Percentiles rank a stretch among this genome's conserved stretches.
Evolutionary conservation across 1,140 invertebrate species (phyloP).

Genomic region (Meteorus sp.): DNA sequence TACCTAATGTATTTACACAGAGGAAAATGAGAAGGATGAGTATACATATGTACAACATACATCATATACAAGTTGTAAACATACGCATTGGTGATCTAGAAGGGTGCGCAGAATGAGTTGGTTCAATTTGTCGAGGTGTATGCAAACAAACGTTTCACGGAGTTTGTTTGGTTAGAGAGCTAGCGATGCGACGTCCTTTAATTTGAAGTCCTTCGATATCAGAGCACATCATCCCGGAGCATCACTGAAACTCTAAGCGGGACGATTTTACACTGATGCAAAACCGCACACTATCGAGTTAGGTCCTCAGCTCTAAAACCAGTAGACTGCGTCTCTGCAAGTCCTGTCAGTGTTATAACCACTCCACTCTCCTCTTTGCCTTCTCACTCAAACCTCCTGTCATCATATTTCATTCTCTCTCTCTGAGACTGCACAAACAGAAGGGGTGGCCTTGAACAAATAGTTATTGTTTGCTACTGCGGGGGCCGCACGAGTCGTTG

Average conservation of each 20-base stretch:
- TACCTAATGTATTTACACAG: too few relatives aligned
- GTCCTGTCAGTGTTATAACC: too few relatives aligned
- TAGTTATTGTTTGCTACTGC: constrained; percentile 52
- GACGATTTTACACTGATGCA: too few relatives aligned
- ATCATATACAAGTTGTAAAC: too few relatives aligned
- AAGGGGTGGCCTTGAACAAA: constrained; percentile 55
- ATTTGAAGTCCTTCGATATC: constrained; percentile 51
- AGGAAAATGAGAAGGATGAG: too few relatives aligned
- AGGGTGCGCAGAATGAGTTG: too few relatives aligned
- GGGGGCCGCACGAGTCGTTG: constrained; percentile 31
- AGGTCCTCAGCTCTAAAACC: background rate
- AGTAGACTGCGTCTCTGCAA: background rate
- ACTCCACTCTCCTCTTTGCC: constrained; percentile 34
- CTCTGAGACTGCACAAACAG: constrained; percentile 49
- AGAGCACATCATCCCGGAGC: constrained; percentile 20
- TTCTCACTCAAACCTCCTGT: constrained; percentile 29
- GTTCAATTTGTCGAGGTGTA: constrained; percentile 56
- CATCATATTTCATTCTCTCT: constrained; percentile 27
- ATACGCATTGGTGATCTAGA: too few relatives aligned
- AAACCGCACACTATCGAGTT: too few relatives aligned
- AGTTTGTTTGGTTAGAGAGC: constrained; percentile 54
- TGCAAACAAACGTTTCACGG: constrained; percentile 45
- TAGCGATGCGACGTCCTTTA: constrained; percentile 51
- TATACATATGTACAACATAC: too few relatives aligned
- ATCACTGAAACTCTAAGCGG: constrained; percentile 11